Evolutionary conservation across 2,888 invertebrate species (phyloP).

Genomic region (Epinotia bilunana): DNA sequence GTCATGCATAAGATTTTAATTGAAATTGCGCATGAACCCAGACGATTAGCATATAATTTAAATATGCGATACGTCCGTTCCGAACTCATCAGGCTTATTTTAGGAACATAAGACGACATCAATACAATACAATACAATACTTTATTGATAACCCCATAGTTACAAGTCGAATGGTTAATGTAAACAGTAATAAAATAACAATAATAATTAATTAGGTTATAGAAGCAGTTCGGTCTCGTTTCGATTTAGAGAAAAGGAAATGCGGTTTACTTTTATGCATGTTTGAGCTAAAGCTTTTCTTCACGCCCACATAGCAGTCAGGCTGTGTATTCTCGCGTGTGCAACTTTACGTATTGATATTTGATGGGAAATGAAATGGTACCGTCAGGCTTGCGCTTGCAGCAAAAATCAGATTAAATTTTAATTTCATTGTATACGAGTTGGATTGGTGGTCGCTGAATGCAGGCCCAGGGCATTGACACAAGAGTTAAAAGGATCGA

Average conservation of each 20-base stretch:
- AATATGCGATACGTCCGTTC: not conserved
- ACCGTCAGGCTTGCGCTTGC: not conserved
- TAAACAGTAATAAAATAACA: too few relatives aligned
- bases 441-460: not conserved
- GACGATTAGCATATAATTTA: too few relatives aligned
- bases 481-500: constrained; percentile 26
- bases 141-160: too few relatives aligned
- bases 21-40: too few relatives aligned
- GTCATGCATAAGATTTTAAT: too few relatives aligned
- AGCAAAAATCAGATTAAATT: not conserved
- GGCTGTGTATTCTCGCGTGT: not conserved
- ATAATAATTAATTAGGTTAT: too few relatives aligned
- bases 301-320: constrained; percentile 1
- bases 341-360: not conserved
- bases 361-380: not conserved
- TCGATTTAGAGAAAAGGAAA: constrained; percentile 15
- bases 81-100: not conserved
- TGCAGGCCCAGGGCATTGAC: constrained; percentile 19
- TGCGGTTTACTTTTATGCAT: constrained; percentile 2
- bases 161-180: too few relatives aligned
- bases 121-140: too few relatives aligned
- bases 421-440: not conserved
- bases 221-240: not conserved
- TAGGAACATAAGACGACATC: not conserved
- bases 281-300: constrained; percentile 18